phyloP scores from a whole-genome alignment of 2,797 vertebrate genomes.

The Micropoecilia bifurca region DNA sequence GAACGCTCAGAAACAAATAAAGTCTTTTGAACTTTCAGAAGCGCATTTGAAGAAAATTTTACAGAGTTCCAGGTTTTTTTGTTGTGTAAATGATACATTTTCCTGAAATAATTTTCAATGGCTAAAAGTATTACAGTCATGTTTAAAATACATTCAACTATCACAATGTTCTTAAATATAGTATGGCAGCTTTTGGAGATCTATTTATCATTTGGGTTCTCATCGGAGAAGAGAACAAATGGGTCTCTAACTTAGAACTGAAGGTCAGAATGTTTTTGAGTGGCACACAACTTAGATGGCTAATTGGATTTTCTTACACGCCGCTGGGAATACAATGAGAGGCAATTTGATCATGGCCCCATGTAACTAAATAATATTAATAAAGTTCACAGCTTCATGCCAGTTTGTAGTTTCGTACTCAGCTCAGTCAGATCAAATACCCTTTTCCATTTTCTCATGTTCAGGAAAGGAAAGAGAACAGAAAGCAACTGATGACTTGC shows the following conservation, averaged over 20 bases:
- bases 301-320: constrained; percentile 58
- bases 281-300: constrained; percentile 25
- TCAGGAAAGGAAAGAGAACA: background rate
- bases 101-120: background rate
- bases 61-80: background rate
- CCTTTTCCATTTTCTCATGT: background rate
- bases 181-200: constrained; percentile 19
- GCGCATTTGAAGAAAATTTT: background rate
- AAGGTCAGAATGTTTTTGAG: constrained; percentile 64
- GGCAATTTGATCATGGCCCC: constrained; percentile 63
- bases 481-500: background rate
- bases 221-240: constrained; percentile 58
- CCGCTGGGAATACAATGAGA: constrained; percentile 39
- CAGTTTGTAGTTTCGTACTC: constrained; percentile 26
- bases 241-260: constrained; percentile 34
- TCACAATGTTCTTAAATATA: background rate
- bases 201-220: constrained; percentile 42
- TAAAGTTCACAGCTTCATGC: constrained; percentile 51
- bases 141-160: background rate
- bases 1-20: background rate
- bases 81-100: background rate
- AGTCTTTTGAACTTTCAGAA: background rate
- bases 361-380: constrained; percentile 57
- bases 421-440: constrained; percentile 20
- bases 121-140: background rate